A percentile compares a stretch with the other conserved stretches of the same genome.
phyloP scores from a whole-genome alignment of 2,113 vertebrate species.

The Lanius collurio region DNA sequence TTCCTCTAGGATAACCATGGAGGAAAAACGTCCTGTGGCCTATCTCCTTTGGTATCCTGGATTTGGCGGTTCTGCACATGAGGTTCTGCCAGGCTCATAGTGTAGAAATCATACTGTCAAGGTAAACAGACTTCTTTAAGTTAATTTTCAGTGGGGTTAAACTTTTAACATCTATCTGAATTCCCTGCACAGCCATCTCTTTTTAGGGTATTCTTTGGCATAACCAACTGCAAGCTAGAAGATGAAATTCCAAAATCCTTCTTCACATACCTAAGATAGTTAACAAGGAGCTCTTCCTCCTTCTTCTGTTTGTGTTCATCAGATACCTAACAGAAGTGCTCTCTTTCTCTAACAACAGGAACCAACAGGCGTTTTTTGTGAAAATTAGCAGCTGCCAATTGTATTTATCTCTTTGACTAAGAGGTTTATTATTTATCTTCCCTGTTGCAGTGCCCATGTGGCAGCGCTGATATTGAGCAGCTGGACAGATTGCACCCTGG shows the following conservation, averaged over 20 bases:
- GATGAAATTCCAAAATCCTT: not conserved
- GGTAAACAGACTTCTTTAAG: not conserved
- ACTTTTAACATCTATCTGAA: not conserved
- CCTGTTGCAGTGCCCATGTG: conserved; percentile 68
- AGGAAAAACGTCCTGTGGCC: not conserved
- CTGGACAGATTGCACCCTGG: conserved; percentile 76
- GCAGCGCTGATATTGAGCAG: conserved; percentile 72
- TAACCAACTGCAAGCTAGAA: not conserved
- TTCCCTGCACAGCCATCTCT: not conserved
- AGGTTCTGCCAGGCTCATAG: not conserved
- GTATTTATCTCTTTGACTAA: conserved; percentile 70
- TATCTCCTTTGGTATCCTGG: not conserved
- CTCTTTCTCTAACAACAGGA: not conserved
- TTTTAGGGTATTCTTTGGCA: not conserved
- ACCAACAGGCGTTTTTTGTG: conserved; percentile 27
- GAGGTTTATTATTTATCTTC: conserved; percentile 75
- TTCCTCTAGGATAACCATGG: not conserved
- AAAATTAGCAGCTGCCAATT: conserved; percentile 57
- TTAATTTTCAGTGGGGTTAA: not conserved
- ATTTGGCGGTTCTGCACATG: not conserved
- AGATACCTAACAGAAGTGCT: not conserved
- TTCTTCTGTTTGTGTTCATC: not conserved
- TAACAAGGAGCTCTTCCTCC: not conserved
- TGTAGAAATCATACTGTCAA: not conserved
- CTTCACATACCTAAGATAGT: not conserved